Base-by-base conservation (phyloP, 2,888 invertebrate species). In the Hyposoter dolosus region DNA sequence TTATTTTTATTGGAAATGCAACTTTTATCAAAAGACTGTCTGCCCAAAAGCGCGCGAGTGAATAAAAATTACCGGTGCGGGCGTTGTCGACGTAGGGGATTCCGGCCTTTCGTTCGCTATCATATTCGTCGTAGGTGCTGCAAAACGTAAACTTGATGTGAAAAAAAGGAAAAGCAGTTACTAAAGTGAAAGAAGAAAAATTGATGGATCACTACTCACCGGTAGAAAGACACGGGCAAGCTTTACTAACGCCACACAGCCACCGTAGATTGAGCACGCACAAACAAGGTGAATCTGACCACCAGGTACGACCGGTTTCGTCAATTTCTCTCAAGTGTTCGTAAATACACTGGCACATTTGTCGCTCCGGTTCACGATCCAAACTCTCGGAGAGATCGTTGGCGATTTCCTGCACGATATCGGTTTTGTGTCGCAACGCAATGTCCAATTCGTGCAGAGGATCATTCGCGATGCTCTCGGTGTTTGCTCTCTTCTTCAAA, bases 261-360 rank as follows among this genome's bases (percentile, higher is more conserved):
- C 90, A 90, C 78, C 90, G 90, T 1, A 92, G 90, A 65, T 92
- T 92, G 15, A 93, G 77, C 72, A 93, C 88, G 89, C 93, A 93
- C 12, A 90, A 90, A 88, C 93, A 93, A 12, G 93, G 93, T 23
- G 93, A 91, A 86, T 90, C 91, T 90, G n/a, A 89, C 80, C 23
- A 90, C 88, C 79, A 91, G 87, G 82, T 89, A 88, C 77, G 91
- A 89, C 80, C 90, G 85, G 74, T 83, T 40, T 92, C 91, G 35
- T 89, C 89, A 63, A 93, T 90, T 80, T 92, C 92, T 72, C 88
- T 90, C 17, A 90, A 91, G 10, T 92, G 93, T 63, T 91, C 89
- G 84, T 92, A 92, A 40, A 93, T 91, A 43, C 93, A 93, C 5
- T 91, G 88, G 87, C 93, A 93, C 19, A 91, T 91, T 40, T 90